Conservation (phyloP, 2,797 vertebrate genomes). For the Mormyrops boulengeri region DNA sequence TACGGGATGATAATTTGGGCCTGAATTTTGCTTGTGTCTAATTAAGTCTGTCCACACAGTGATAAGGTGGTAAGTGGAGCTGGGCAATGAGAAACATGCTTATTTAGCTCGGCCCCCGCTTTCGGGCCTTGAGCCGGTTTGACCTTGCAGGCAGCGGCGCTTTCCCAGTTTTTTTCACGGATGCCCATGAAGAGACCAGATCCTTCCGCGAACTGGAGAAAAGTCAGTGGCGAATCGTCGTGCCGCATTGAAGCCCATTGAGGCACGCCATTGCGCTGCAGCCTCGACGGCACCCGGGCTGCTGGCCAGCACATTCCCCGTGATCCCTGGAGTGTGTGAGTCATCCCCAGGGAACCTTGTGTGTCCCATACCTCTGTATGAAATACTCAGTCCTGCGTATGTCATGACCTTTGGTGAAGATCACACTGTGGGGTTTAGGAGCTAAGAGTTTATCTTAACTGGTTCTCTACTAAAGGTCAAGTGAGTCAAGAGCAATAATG, state of each 20-base stretch:
- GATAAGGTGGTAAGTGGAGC: conserved; percentile 39
- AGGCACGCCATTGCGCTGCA: not conserved
- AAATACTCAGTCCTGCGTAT: not conserved
- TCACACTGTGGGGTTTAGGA: not conserved
- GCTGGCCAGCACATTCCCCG: not conserved
- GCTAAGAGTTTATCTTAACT: not conserved
- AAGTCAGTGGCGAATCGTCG: not conserved
- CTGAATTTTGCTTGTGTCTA: conserved; percentile 37
- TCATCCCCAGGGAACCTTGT: not conserved
- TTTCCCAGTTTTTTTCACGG: conserved; percentile 34
- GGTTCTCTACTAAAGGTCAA: not conserved
- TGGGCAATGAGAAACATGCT: conserved; percentile 16
- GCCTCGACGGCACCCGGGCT: not conserved
- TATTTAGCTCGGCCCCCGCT: conserved; percentile 25
- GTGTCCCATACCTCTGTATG: not conserved
- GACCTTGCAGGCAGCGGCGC: conserved; percentile 42
- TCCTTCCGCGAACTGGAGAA: not conserved
- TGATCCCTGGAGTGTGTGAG: not conserved
- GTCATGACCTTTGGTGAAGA: not conserved
- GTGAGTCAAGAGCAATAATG: not conserved
- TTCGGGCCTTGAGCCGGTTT: conserved; percentile 33
- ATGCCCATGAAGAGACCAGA: conserved; percentile 33
- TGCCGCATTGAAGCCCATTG: not conserved
- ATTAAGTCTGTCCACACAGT: conserved; percentile 35
- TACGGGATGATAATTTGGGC: conserved; percentile 41